Base-by-base conservation (phyloP, 1,140 invertebrate genomes). In the Drosophila obscura region DNA sequence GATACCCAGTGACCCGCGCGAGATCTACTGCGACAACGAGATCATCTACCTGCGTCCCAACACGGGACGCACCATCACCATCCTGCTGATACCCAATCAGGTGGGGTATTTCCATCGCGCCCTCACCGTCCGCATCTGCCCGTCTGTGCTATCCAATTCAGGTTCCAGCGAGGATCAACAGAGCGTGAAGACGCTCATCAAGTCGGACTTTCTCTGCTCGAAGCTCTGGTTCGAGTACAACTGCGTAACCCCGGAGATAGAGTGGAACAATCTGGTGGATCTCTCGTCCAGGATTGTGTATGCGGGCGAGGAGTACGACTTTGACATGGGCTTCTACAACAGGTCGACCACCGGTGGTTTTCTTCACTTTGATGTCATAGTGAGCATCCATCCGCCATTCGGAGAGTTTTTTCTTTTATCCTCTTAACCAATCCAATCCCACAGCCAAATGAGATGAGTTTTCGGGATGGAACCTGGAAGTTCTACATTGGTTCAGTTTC, bases 191-290 rank as follows among this genome's bases (percentile, higher is more conserved):
- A 65, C 56, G 0, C 56, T 88, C 0, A 73, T 88, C 39, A 65
- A 60, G 43, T 88, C 83, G 24, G 76, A 88, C 4, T 83, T 53
- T 9, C 64, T 90, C 1, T 77, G 78, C 50, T 82, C 79, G 0
- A 91, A 82, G 50, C 52, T 91, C 1, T 88, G 82, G 82, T 69
- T 85, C 19, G 77, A 91, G 31, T 91, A 90, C 39, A 80, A 80
- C n/a, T 91, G 90, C 52, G 57, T 56, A 4, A 53, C 72, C 0
- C 90, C 90, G 0, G 80, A 85, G 0, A 82, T 91, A 1, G 49
- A 55, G 0, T 91, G 80, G 75, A 5, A 39, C 1, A 71, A 84
- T 19, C 26, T 46, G 26, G 67, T 91, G 4, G 68, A 73, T 51
- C 72, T 91, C 4, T 51, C 67, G 7, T 26, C 66, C 1, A 59